A percentile compares a stretch with the other conserved stretches of the same genome.
phyloP scores from a whole-genome alignment of 2,797 vertebrate genomes.

The Perodicticus potto region DNA sequence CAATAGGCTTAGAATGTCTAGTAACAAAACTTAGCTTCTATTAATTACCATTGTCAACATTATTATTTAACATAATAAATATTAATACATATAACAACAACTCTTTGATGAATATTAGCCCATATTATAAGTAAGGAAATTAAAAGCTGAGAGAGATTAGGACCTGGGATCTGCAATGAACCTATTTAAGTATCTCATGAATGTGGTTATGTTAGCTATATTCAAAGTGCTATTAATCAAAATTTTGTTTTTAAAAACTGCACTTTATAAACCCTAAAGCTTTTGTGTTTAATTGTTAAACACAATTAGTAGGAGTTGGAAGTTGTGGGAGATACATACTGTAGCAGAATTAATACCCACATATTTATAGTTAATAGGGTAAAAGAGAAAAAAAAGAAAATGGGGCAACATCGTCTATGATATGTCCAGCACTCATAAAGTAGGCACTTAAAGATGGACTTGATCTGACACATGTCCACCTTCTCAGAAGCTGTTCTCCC shows the following conservation, averaged over 20 bases:
- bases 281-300: not conserved
- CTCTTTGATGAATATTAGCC: not conserved
- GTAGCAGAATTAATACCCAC: constrained; percentile 13
- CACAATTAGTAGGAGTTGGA: not conserved
- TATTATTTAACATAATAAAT: not conserved
- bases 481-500: not conserved
- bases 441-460: not conserved
- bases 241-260: constrained; percentile 34
- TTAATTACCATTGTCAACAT: not conserved
- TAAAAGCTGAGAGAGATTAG: not conserved
- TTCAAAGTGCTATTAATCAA: not conserved
- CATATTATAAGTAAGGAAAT: constrained; percentile 1
- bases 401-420: not conserved
- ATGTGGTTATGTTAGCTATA: constrained; percentile 4
- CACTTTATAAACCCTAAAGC: not conserved
- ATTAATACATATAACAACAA: not conserved
- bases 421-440: not conserved
- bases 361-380: not conserved
- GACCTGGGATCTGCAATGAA: not conserved
- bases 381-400: not conserved
- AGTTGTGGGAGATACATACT: not conserved
- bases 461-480: not conserved
- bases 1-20: not conserved
- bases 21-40: not conserved
- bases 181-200: not conserved